Base-by-base conservation (phyloP, 2,888 invertebrate species). In the Crepidodera aurea region DNA sequence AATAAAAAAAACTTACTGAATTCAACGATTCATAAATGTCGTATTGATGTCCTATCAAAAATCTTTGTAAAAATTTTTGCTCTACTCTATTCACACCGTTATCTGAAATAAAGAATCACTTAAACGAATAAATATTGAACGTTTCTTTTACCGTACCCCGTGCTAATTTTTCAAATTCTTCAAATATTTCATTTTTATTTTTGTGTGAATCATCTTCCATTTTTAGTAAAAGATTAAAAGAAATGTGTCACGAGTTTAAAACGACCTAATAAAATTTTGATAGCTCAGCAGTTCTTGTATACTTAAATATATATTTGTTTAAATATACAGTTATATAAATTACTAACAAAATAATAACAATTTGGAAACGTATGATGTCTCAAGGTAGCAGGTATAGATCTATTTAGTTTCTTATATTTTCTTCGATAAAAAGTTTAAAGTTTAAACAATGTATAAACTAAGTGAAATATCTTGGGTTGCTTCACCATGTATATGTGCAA, bases 381-480 rank as follows among this genome's bases (percentile, higher is more conserved):
- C n/a, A n/a, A n/a, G n/a, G n/a, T n/a, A n/a, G n/a, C n/a, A n/a
- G 60, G 16, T 6, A 5, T n/a, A n/a, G n/a, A 53, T 74, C 71
- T 67, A 76, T 76, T 62, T 72, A 64, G 61, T 73, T 68, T 44
- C 71, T 68, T 42, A 77, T 69, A 46, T 59, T 62, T 71, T 76
- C 75, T 60, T 73, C 74, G 6, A 78, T 58, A 61, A 78, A 78
- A 1, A 77, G 74, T 64, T n/a, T n/a, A n/a, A n/a, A n/a, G n/a
- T n/a, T 73, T 76, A 55, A 72, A 73, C 39, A 75, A 62, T 10
- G 74, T 66, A 58, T 71, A 75, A 15, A 73, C 57, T 0, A 74
- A 60, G 19, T 67, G 66, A 48, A 73, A 73, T 18, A 74, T 66
- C 18, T 69, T 68, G 12, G 75, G 74, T 58, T 74, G 72, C 39